phyloP scores from a whole-genome alignment of 2,797 vertebrate genomes.

The Cryptoblepharus egeriae region DNA sequence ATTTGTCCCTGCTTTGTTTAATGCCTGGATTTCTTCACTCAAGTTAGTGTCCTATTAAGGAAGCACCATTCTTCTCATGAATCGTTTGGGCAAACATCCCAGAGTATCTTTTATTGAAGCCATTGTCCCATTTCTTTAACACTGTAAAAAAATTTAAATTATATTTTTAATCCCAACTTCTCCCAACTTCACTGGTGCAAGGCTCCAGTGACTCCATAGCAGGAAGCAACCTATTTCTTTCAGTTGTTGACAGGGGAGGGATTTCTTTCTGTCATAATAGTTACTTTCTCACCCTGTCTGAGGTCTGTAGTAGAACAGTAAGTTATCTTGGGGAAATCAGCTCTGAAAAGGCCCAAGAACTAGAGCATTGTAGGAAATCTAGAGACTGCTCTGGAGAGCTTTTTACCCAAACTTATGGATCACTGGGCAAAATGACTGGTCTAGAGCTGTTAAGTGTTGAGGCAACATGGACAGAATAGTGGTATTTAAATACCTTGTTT shows the following conservation, averaged over 20 bases:
- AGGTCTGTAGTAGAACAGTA: not conserved
- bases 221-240: not conserved
- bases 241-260: not conserved
- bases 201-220: too few species aligned
- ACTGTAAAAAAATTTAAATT: not conserved
- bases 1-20: not conserved
- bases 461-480: too few species aligned
- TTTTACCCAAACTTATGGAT: not conserved
- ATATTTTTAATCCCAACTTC: not conserved
- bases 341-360: not conserved
- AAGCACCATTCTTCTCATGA: not conserved
- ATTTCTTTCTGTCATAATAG: not conserved
- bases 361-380: not conserved
- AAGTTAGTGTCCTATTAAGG: not conserved
- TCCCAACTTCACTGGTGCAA: not conserved
- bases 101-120: not conserved
- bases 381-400: not conserved
- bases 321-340: not conserved
- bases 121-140: not conserved
- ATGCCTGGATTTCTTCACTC: not conserved
- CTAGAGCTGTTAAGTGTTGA: too few species aligned
- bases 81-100: not conserved
- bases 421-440: too few species aligned
- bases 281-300: not conserved
- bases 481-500: too few species aligned